These are phyloP conservation scores for Globicephala melas DNA, from an alignment of 2,113 vertebrate genomes.

Conservation along the genomic window DNA sequence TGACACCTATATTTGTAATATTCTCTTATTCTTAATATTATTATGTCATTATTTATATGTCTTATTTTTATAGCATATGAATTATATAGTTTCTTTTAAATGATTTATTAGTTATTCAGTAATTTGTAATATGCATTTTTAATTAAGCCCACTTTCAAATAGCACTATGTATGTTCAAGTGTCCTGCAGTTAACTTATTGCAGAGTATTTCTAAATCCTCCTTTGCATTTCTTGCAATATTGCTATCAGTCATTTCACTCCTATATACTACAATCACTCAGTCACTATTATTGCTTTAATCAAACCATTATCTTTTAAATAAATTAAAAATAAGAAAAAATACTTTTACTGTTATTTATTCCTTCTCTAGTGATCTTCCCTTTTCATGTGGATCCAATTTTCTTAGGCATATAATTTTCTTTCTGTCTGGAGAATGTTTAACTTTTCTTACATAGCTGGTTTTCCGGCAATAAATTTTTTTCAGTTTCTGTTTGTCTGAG, in stretches of 20 bases:
- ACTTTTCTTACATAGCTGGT: neutral
- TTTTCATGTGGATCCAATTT: neutral
- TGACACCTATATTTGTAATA: neutral
- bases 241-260: neutral
- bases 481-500: neutral
- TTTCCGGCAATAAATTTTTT: neutral
- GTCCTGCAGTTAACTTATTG: neutral
- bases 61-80: neutral
- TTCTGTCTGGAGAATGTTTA: neutral
- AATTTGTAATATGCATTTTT: neutral
- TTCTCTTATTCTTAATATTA: neutral
- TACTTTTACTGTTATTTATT: neutral
- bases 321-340: neutral
- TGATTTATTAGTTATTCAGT: neutral
- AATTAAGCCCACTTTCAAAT: neutral
- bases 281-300: neutral
- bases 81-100: neutral
- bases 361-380: neutral
- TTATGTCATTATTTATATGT: neutral
- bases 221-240: neutral
- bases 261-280: neutral
- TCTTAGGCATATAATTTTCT: neutral
- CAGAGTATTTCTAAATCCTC: neutral
- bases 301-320: neutral
- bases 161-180: neutral